Evolutionary conservation across 2,888 invertebrate species (phyloP).

Genomic region (Tupiocoris notatus): DNA sequence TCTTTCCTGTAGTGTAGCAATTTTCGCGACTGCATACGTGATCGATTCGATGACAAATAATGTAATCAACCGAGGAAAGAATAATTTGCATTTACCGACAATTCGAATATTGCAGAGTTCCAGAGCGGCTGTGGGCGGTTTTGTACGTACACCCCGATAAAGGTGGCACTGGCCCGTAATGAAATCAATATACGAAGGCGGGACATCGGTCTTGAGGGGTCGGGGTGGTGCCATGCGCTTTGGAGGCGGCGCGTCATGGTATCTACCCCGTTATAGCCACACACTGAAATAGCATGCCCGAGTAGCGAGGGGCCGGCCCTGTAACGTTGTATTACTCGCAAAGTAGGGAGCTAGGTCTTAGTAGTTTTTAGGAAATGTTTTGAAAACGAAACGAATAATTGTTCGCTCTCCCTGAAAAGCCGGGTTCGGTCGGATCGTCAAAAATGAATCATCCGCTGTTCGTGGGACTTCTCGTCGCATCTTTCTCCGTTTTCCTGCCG

Average conservation of each 20-base stretch:
- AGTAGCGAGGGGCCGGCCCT: slow-evolving; percentile 34
- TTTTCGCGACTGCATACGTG: too few species aligned
- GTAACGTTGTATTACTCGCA: slow-evolving; percentile 9
- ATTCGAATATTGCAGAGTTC: not conserved
- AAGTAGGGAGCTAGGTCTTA: slow-evolving; percentile 27
- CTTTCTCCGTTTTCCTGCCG: slow-evolving; percentile 49
- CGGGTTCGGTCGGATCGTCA: not conserved
- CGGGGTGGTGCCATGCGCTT: slow-evolving; percentile 33
- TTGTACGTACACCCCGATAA: not conserved
- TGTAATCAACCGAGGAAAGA: too few species aligned
- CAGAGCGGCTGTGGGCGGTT: not conserved
- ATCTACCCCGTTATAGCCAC: slow-evolving; percentile 6
- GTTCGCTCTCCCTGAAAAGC: not conserved
- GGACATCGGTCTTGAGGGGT: not conserved
- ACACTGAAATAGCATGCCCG: slow-evolving; percentile 28
- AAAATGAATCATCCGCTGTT: slow-evolving; percentile 31
- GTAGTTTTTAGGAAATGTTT: slow-evolving; percentile 34
- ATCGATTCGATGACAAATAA: too few species aligned
- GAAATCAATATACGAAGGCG: slow-evolving; percentile 35
- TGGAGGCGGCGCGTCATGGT: slow-evolving; percentile 7
- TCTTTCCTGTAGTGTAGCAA: too few species aligned
- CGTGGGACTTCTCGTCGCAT: slow-evolving; percentile 39
- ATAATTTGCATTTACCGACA: too few species aligned
- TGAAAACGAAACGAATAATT: slow-evolving; percentile 11
- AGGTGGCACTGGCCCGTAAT: slow-evolving; percentile 37